Percentiles rank a stretch among this genome's conserved stretches.
These are phyloP conservation scores for Palloptera scutellata DNA, from an alignment of 2,888 invertebrate genomes.

Conservation along the genomic window DNA sequence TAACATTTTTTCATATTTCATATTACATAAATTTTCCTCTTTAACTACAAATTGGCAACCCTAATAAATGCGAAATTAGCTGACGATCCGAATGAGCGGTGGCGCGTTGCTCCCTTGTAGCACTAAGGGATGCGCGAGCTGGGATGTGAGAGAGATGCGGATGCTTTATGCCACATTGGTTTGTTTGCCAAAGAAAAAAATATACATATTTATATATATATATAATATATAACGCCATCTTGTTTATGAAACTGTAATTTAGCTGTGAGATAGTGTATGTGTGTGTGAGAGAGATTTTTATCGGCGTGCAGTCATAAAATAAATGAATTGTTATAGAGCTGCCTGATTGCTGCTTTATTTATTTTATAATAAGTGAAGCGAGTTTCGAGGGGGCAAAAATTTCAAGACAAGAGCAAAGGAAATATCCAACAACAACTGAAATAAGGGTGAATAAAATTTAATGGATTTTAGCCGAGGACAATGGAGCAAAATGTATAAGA, in stretches of 20 bases:
- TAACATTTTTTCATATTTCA: slow-evolving; percentile 11
- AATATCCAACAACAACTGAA: slow-evolving; percentile 12
- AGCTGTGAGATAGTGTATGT: slow-evolving; percentile 34
- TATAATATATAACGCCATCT: slow-evolving; percentile 5
- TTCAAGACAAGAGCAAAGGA: slow-evolving; percentile 17
- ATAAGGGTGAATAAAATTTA: slow-evolving; percentile 12
- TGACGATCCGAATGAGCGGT: too few relatives aligned
- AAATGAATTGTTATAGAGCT: slow-evolving; percentile 61
- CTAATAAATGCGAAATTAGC: slow-evolving; percentile 48
- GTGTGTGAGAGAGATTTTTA: slow-evolving; percentile 34
- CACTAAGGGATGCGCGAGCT: not conserved
- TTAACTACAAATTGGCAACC: slow-evolving; percentile 46
- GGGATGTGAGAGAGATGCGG: not conserved
- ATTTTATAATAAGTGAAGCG: slow-evolving; percentile 39
- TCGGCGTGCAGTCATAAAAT: slow-evolving; percentile 56
- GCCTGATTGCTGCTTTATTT: slow-evolving; percentile 55
- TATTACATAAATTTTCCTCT: slow-evolving; percentile 22
- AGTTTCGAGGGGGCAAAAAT: slow-evolving; percentile 15
- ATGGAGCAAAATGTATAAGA: not conserved
- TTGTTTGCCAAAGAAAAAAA: slow-evolving; percentile 17
- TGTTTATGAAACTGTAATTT: slow-evolving; percentile 28
- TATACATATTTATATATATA: not conserved
- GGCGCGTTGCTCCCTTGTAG: too few relatives aligned
- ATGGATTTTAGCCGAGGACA: not conserved
- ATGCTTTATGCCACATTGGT: slow-evolving; percentile 18